Percentiles rank a stretch among this genome's conserved stretches.
These are phyloP conservation scores for Sitophilus oryzae DNA, from an alignment of 1,140 invertebrate genomes.

Conservation along the genomic window DNA sequence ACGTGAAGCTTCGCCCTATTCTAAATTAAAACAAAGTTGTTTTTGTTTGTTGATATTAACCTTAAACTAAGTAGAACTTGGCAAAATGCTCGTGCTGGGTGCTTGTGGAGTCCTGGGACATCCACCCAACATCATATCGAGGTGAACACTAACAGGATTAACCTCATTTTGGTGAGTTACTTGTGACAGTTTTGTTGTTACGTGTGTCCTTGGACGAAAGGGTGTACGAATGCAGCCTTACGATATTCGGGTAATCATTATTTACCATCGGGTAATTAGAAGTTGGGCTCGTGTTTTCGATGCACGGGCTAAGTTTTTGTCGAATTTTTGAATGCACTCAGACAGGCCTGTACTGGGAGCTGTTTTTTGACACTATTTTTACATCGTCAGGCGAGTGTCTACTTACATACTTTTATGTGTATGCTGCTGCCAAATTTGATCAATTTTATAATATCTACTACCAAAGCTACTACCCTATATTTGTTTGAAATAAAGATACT, in stretches of 20 bases:
- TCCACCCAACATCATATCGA: slow-evolving; percentile 16
- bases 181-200: slow-evolving; percentile 34
- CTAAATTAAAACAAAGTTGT: slow-evolving; percentile 36
- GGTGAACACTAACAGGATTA: slow-evolving; percentile 28
- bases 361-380: slow-evolving; percentile 18
- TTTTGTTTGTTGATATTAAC: slow-evolving; percentile 40
- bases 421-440: no score
- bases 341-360: slow-evolving; percentile 7
- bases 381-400: slow-evolving; percentile 12
- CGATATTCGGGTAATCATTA: no score
- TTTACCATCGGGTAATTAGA: no score
- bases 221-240: slow-evolving; percentile 23
- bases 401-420: background rate
- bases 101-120: slow-evolving; percentile 15
- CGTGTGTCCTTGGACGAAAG: slow-evolving; percentile 36
- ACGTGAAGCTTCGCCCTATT: slow-evolving; percentile 38
- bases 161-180: slow-evolving; percentile 38
- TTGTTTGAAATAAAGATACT: no score
- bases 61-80: slow-evolving; percentile 29
- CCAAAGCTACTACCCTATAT: no score
- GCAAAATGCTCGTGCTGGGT: slow-evolving; percentile 27
- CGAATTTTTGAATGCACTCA: background rate
- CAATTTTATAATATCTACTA: no score
- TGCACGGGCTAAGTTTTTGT: no score
- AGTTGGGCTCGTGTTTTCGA: no score